phyloP scores from a whole-genome alignment of 2,888 invertebrate genomes.

The Galeopsomyia nigrocyanea region DNA sequence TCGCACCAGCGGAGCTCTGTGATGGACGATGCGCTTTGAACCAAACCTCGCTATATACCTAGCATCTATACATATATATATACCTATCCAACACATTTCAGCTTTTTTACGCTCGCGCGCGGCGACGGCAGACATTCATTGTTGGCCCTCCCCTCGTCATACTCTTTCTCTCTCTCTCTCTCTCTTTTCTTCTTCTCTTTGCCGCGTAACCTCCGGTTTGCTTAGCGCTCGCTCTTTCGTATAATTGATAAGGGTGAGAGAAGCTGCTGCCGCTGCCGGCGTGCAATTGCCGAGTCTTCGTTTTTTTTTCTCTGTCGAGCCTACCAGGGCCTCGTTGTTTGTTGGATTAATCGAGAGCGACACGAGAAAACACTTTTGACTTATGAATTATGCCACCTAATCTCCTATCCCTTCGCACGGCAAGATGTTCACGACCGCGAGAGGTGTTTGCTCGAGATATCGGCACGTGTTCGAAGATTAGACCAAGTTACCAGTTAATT shows the following conservation, averaged over 20 bases:
- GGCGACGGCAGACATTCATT: slow-evolving; percentile 6
- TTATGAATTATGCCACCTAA: slow-evolving; percentile 18
- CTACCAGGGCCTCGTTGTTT: neutral
- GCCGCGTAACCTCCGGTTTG: slow-evolving; percentile 4
- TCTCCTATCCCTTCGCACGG: too few relatives aligned
- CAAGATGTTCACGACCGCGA: too few relatives aligned
- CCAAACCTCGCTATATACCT: neutral
- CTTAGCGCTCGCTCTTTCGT: slow-evolving; percentile 21
- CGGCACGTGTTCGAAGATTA: too few relatives aligned
- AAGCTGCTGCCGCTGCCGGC: neutral
- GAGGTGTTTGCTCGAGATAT: too few relatives aligned
- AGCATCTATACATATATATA: slow-evolving; percentile 10
- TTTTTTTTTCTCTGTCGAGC: too few relatives aligned
- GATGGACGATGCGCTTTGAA: slow-evolving; percentile 53
- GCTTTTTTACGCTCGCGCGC: slow-evolving; percentile 26
- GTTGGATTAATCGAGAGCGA: slow-evolving; percentile 23
- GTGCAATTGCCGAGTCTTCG: too few relatives aligned
- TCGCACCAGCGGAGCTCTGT: slow-evolving; percentile 29
- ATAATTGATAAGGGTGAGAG: slow-evolving; percentile 33
- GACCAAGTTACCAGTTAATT: too few relatives aligned
- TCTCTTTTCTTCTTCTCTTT: neutral
- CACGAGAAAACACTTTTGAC: slow-evolving; percentile 43
- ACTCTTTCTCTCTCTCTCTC: slow-evolving; percentile 5
- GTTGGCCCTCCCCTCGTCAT: neutral
- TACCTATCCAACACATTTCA: slow-evolving; percentile 3